Base-by-base conservation (phyloP, 2,888 invertebrate species). In the Volucella zonaria region DNA sequence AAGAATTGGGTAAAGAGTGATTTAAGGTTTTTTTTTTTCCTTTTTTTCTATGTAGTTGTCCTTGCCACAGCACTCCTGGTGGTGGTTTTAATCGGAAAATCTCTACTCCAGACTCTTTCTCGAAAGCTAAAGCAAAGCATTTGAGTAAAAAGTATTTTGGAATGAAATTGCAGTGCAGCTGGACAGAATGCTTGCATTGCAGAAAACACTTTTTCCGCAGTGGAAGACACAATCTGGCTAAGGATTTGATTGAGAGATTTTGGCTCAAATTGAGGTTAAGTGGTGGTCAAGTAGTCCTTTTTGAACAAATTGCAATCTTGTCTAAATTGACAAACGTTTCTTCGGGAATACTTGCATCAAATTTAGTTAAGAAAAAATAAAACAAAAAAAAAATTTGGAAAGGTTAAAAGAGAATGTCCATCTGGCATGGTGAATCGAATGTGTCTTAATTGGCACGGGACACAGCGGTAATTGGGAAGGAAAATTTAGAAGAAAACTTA, bases 241-340 rank as follows among this genome's bases (percentile, higher is more conserved):
- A 74, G 82, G 82, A 78, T 82, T 82, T 82, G 82, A 82, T 82
- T 82, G 74, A 82, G 82, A 82, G 78, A 78, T 82, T 78, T 82
- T 31, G 78, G 74, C 62, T 68, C 52, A 68, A 78, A 82, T 82
- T 78, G 82, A 62, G 82, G 82, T 82, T 82, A 82, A 82, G 82
- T 82, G 78, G 82, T 78, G 74, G 74, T 78, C 78, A 82, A 82
- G 78, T 82, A 68, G 82, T 82, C 78, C 78, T 82, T 31, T 31
- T 82, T 82, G 82, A 68, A 78, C 68, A 78, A 82, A 82, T 82
- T 82, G 82, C 82, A 82, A 82, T 82, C 78, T 71, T 82, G 74
- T 74, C 68, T 64, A 82, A 82, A 82, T 82, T 78, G 82, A 82
- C 78, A 74, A 78, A 82, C 68, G 74, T 58, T 78, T 68, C 78